A percentile compares a stretch with the other conserved stretches of the same genome.
These are phyloP conservation scores for Mormyrus hasselquistii DNA, from an alignment of 2,797 vertebrate species.

Conservation along the genomic window DNA sequence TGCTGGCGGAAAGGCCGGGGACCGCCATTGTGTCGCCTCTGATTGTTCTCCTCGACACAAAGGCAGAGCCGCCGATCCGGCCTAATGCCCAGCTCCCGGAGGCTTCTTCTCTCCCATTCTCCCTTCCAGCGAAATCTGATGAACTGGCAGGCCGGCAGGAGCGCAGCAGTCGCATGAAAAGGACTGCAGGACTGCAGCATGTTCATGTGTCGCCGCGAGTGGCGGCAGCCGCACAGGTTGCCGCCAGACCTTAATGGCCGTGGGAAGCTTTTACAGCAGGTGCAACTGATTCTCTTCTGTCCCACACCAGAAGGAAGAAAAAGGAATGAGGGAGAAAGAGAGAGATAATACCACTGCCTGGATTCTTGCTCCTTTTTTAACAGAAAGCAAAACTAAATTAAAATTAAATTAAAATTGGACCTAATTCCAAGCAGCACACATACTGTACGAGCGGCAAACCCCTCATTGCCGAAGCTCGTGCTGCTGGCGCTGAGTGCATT, in stretches of 20 bases:
- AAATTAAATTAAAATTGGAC: background rate
- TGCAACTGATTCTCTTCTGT: background rate
- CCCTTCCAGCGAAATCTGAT: background rate
- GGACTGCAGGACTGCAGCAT: background rate
- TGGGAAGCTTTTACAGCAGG: background rate
- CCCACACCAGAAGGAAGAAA: background rate
- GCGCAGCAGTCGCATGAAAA: background rate
- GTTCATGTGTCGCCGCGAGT: background rate
- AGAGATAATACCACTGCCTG: background rate
- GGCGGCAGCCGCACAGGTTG: background rate
- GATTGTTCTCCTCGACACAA: background rate
- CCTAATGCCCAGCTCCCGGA: background rate
- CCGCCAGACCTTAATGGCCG: background rate
- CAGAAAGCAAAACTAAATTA: background rate
- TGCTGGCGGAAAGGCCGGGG: background rate
- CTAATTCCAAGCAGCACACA: background rate
- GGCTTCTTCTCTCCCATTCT: background rate
- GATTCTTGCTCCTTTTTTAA: background rate
- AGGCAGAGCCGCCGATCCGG: background rate
- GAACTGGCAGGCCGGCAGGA: background rate
- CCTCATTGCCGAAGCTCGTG: background rate
- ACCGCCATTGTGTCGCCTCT: background rate
- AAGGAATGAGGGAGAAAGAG: background rate
- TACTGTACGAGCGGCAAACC: background rate
- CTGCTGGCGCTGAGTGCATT: background rate